Conservation (phyloP, 2,113 vertebrate genomes). For the Gymnogyps californianus region DNA sequence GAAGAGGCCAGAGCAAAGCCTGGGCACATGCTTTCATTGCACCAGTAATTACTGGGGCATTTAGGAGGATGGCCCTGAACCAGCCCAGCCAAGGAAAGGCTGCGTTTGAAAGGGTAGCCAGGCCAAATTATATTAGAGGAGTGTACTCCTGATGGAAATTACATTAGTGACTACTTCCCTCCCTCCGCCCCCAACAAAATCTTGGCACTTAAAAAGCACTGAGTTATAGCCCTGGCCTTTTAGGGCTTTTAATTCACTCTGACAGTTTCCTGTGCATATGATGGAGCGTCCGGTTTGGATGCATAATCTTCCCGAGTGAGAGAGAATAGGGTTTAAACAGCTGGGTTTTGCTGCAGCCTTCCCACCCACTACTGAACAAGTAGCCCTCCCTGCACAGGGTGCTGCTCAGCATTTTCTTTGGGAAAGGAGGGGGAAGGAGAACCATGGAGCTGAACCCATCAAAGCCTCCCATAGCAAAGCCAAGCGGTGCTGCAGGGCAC, state of each 20-base stretch:
- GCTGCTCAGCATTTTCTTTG: background rate
- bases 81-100: conserved; percentile 25
- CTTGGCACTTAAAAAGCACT: conserved; percentile 54
- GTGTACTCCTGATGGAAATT: conserved; percentile 50
- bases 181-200: background rate
- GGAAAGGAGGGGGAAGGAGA: background rate
- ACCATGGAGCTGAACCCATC: background rate
- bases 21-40: conserved; percentile 5
- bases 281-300: background rate
- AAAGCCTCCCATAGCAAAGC: background rate
- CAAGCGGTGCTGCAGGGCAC: background rate
- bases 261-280: conserved; percentile 29
- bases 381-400: background rate
- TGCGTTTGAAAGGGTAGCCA: conserved; percentile 17
- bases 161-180: conserved; percentile 27
- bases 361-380: background rate
- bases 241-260: conserved; percentile 53
- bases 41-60: conserved; percentile 11
- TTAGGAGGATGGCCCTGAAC: conserved; percentile 18
- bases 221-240: conserved; percentile 52
- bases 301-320: background rate
- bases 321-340: background rate
- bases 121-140: conserved; percentile 78
- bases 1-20: background rate
- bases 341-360: background rate